Base-by-base conservation (phyloP, 2,888 invertebrate species). In the Callyntrura sp. region DNA sequence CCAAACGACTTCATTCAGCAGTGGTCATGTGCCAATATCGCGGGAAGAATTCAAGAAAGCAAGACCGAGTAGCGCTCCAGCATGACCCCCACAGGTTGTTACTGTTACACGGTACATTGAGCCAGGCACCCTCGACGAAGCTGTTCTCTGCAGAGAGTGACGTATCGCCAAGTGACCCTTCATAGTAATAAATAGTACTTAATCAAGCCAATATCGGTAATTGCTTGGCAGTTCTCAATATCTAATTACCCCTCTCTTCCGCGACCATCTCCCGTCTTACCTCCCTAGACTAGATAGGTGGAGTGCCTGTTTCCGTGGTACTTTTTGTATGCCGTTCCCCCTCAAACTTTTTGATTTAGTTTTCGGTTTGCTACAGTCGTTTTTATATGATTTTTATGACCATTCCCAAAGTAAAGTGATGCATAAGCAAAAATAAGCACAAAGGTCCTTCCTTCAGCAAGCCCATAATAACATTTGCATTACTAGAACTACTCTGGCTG, bases 351-450 rank as follows among this genome's bases (percentile, higher is more conserved):
- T 45, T 70, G 70, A 70, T 70, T n/a, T 45, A 70, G 45, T 45
- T 70, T 43, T 45, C 70, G 17, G 70, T 70, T 70, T 23, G 20
- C 0, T 70, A 45, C 70, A 70, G 45, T 17, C 70, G 35, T 70
- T 70, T n/a, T 70, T 70, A 70, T 70, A 45, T 20, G 17, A 5
- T 70, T 70, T 70, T 70, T 70, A 70, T 70, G 43, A 45, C 45
- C 70, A 20, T 70, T 70, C 45, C 70, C 25, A n/a, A 35, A 70
- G 45, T 43, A 70, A 70, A 70, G 43, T 70, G 70, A 17, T 45
- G 43, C 20, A 43, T 70, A 70, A 70, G 70, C 70, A 45, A 45
- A 70, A 70, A 68, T n/a, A 68, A 68, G 6, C 23, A 62, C 35
- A 35, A 35, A 35, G 6, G 3, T 35, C 2, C 11, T n/a, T 51